Conservation (phyloP, 2,113 vertebrate species). For the Ia io region DNA sequence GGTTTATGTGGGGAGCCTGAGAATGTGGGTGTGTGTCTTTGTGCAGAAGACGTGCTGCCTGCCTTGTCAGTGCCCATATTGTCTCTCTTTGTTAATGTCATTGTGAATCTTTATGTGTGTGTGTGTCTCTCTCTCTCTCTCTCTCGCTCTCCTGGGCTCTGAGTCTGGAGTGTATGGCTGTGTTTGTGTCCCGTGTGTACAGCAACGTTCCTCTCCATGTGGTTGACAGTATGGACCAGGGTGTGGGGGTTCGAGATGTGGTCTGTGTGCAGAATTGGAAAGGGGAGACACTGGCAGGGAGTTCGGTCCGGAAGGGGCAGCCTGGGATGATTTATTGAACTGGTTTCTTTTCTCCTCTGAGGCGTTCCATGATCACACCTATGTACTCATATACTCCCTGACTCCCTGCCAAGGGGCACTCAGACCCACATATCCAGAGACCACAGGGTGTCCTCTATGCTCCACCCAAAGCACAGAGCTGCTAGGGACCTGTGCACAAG, state of each 20-base stretch:
- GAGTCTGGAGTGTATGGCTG: neutral
- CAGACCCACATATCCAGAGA: neutral
- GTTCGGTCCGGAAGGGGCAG: neutral
- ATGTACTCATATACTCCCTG: neutral
- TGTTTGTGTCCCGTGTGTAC: neutral
- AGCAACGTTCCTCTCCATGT: neutral
- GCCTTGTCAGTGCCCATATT: neutral
- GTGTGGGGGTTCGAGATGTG: neutral
- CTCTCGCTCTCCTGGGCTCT: neutral
- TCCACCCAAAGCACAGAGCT: neutral
- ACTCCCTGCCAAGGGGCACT: neutral
- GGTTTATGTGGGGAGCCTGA: neutral
- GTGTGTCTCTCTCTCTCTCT: neutral
- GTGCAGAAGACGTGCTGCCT: slow-evolving; percentile 39
- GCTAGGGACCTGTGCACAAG: neutral
- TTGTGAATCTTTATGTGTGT: neutral
- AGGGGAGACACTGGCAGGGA: neutral
- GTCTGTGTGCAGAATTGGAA: neutral
- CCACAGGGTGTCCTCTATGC: neutral
- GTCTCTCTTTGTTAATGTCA: slow-evolving; percentile 66
- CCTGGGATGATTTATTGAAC: neutral
- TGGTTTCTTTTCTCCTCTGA: neutral
- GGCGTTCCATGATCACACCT: neutral
- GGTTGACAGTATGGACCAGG: neutral
- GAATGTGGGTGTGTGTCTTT: slow-evolving; percentile 52